Conservation (phyloP, 2,888 invertebrate species). For the Automeris io region DNA sequence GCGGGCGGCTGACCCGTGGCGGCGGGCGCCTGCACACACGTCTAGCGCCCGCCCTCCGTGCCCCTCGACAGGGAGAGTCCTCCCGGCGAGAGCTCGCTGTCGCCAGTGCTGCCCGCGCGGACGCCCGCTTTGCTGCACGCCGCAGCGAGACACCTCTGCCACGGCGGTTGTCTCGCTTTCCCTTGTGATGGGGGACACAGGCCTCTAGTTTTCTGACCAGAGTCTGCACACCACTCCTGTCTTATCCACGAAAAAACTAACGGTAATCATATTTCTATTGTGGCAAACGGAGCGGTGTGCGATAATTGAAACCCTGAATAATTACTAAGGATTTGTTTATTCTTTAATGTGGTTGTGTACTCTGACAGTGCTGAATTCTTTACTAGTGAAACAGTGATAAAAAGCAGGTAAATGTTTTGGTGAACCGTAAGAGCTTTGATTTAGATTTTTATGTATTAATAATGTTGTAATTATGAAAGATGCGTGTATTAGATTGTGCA, state of each 20-base stretch:
- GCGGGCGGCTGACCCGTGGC: constrained; percentile 83
- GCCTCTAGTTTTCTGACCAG: constrained; percentile 53
- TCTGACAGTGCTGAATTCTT: constrained; percentile 36
- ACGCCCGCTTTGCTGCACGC: constrained; percentile 54
- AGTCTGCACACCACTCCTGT: constrained; percentile 45
- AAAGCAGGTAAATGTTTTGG: constrained; percentile 52
- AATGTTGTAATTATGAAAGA: constrained; percentile 15
- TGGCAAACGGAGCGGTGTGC: constrained; percentile 56
- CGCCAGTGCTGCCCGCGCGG: constrained; percentile 55
- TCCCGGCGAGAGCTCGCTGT: constrained; percentile 50
- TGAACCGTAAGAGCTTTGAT: constrained; percentile 61
- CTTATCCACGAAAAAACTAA: constrained; percentile 62
- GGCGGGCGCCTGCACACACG: constrained; percentile 78
- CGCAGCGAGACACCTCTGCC: constrained; percentile 50
- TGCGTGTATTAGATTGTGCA: constrained; percentile 17
- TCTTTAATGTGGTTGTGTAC: constrained; percentile 34
- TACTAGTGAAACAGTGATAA: constrained; percentile 44
- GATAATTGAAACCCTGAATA: constrained; percentile 23
- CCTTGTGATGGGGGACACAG: constrained; percentile 44
- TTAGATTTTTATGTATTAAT: constrained; percentile 43
- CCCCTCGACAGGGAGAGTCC: constrained; percentile 50
- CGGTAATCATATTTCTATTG: constrained; percentile 52
- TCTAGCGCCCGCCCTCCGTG: constrained; percentile 73
- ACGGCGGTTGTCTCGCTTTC: constrained; percentile 49
- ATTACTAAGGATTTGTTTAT: constrained; percentile 9